phyloP scores from a whole-genome alignment of 2,113 vertebrate genomes.

The Anhinga anhinga region DNA sequence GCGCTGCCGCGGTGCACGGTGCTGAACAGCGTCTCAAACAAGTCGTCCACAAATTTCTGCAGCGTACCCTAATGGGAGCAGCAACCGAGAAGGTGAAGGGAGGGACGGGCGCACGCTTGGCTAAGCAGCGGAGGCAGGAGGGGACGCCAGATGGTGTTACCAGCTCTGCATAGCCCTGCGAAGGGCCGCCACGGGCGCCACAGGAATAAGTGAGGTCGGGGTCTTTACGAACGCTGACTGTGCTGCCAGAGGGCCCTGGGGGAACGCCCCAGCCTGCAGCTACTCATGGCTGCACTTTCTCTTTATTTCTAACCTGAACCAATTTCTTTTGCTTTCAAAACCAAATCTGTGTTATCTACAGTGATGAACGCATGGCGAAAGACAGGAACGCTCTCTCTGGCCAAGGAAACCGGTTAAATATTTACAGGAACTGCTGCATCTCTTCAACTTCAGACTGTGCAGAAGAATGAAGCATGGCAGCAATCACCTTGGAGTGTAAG shows the following conservation, averaged over 20 bases:
- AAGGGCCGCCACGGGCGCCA: fast-evolving
- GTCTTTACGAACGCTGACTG: fast-evolving
- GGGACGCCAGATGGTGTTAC: background rate
- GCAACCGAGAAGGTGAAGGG: background rate
- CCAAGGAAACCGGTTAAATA: background rate
- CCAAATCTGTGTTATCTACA: background rate
- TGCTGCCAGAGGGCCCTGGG: fast-evolving
- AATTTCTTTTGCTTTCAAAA: background rate
- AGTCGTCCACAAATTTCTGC: constrained; percentile 97
- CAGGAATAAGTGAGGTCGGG: fast-evolving
- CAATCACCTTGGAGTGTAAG: fast-evolving
- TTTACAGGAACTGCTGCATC: background rate
- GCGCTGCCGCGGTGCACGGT: constrained; percentile 94
- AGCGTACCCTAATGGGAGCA: constrained; percentile 85
- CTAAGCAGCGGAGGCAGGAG: background rate
- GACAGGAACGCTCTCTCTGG: background rate
- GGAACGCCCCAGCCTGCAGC: background rate
- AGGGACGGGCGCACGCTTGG: background rate
- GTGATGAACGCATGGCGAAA: fast-evolving
- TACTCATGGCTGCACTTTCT: background rate
- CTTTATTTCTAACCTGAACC: background rate
- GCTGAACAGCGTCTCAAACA: constrained; percentile 98
- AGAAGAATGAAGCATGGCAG: background rate
- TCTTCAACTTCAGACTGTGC: background rate
- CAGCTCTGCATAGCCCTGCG: background rate